Percentiles rank a stretch among this genome's conserved stretches.
These are phyloP conservation scores for Urosaurus nigricauda DNA, from an alignment of 2,797 vertebrate species.

Conservation along the genomic window DNA sequence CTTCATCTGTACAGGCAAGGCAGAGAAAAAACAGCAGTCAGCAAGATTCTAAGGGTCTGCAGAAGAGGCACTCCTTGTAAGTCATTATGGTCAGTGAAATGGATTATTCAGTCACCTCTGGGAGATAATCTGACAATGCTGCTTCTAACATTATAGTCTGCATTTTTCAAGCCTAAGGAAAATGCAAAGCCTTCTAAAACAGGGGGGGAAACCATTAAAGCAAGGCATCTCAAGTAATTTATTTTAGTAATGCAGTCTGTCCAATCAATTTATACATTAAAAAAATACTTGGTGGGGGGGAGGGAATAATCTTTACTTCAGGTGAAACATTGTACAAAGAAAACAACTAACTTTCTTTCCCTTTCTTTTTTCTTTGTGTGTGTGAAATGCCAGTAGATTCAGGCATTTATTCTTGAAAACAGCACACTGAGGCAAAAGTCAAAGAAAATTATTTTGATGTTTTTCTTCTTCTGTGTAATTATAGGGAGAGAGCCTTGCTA, in stretches of 20 bases:
- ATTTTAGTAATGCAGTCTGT: constrained; percentile 37
- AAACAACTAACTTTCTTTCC: background rate
- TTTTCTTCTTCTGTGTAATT: constrained; percentile 21
- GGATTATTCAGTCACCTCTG: constrained; percentile 25
- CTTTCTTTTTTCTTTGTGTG: background rate
- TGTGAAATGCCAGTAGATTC: background rate
- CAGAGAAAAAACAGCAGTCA: background rate
- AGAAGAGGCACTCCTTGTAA: constrained; percentile 37
- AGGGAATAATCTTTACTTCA: constrained; percentile 26
- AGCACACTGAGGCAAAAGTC: background rate
- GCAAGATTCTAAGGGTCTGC: background rate
- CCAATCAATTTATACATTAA: constrained; percentile 16
- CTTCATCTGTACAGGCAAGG: background rate
- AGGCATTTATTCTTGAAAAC: background rate
- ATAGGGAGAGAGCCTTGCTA: constrained; percentile 12
- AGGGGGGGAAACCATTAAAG: constrained; percentile 20
- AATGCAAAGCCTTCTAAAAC: background rate
- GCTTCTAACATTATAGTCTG: constrained; percentile 28
- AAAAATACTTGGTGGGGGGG: background rate
- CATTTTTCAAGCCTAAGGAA: constrained; percentile 32
- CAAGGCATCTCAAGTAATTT: constrained; percentile 8
- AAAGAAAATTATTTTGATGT: background rate
- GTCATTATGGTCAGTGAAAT: constrained; percentile 32
- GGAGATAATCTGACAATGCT: constrained; percentile 27
- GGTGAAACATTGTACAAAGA: background rate